phyloP scores from a whole-genome alignment of 2,888 invertebrate species.

The Chloroclystis v-ata region DNA sequence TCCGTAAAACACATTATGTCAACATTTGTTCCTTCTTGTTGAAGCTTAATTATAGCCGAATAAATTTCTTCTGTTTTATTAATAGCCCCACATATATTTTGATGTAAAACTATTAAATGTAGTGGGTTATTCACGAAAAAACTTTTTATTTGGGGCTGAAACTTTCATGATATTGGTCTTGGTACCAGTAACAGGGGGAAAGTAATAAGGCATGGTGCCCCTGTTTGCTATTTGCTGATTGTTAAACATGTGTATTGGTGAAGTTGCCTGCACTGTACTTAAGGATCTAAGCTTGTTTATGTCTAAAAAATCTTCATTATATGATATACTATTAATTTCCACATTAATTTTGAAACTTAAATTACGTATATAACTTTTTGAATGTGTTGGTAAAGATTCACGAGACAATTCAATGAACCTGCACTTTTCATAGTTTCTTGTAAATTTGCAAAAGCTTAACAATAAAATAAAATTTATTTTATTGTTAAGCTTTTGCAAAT shows the following conservation, averaged over 20 bases:
- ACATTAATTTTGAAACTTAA: slow-evolving; percentile 1
- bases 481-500: not conserved
- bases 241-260: no score
- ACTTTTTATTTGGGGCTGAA: not conserved
- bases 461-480: not conserved
- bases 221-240: not conserved
- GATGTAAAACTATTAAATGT: not conserved
- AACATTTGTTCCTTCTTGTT: not conserved
- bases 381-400: not conserved
- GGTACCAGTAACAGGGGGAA: not conserved
- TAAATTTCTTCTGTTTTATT: not conserved
- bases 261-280: not conserved
- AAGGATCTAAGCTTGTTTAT: not conserved
- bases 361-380: not conserved
- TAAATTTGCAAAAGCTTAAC: no score
- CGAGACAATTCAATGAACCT: not conserved
- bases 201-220: slow-evolving; percentile 1
- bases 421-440: not conserved
- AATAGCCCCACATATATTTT: not conserved
- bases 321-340: not conserved
- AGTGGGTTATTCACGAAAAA: not conserved
- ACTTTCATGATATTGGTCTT: no score
- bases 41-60: not conserved
- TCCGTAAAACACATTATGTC: not conserved
- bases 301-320: not conserved